Base-by-base conservation (phyloP, 2,113 vertebrate species). In the Mesocricetus auratus region DNA sequence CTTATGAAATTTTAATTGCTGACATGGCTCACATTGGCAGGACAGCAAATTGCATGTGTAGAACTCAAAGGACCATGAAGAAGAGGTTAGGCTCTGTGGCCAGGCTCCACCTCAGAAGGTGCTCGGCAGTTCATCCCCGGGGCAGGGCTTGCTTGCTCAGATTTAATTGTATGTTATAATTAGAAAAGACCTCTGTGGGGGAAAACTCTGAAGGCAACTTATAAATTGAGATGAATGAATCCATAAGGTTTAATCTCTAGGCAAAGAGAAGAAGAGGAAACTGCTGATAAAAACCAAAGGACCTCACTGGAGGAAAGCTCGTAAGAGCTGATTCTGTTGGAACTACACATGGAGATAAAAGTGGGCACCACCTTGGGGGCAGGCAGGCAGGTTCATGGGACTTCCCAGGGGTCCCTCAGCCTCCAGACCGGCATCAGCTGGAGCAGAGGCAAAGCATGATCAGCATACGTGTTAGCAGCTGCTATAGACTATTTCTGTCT, bases 1-100 rank as follows among this genome's bases (percentile, higher is more conserved):
- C 86, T 97, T 88, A 69, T 58, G 77, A 90, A 78, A 94, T 82
- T 87, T 95, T 94, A 90, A 94, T 94, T 94, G 50, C 77, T 86
- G 31, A 90, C 16, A 56, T 91, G 86, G 85, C 89, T 96, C 53
- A 53, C 62, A 86, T 7, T 95, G 90, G 85, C 93, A 93, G 71
- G 56, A 92, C 10, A 94, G 53, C 13, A 39, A 94, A 47, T 95
- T 88, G 78, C n/a, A 19, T 33, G 90, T 45, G 12, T 42, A 36
- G 50, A 81, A 73, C 19, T 17, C n/a, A 86, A 92, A 91, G 91
- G 75, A 74, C 50, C 11, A 9, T 39, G 50, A 97, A 74, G 87
- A 82, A 83, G 83, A 93, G 94, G 92, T 58, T 33, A 94, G 91
- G 47, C 26, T 56, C 31, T 69, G 33, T 53, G 93, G 77, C 64